A percentile compares a stretch with the other conserved stretches of the same genome.
phyloP scores from a whole-genome alignment of 30 jellyfish, hydroid and myxozoan genomes.

The Cassiopea xamachana region DNA sequence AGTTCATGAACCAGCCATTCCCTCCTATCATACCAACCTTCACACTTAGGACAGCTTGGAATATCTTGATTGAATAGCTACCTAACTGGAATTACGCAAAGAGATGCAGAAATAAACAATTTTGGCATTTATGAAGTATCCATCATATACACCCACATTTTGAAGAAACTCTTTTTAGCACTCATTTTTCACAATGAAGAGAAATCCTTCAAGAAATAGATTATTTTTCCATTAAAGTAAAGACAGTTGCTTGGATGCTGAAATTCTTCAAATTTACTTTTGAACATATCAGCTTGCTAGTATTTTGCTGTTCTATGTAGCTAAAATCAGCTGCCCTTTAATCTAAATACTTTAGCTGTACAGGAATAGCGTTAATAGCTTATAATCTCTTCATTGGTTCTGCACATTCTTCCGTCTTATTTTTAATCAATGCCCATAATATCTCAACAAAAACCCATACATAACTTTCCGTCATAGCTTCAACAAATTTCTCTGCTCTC shows the following conservation, averaged over 20 bases:
- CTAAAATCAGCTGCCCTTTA: neutral
- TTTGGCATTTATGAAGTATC: too few relatives aligned
- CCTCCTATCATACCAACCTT: too few relatives aligned
- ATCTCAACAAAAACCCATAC: conserved; percentile 10
- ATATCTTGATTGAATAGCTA: too few relatives aligned
- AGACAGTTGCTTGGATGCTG: neutral
- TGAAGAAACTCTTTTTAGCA: too few relatives aligned
- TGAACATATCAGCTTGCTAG: neutral
- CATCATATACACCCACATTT: too few relatives aligned
- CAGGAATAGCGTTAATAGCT: neutral
- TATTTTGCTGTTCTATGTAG: neutral
- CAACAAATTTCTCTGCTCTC: conserved; percentile 29
- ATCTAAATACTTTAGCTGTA: neutral
- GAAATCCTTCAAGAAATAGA: conserved; percentile 70
- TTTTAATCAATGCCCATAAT: conserved; percentile 16
- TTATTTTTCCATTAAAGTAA: conserved; percentile 16
- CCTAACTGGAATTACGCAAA: too few relatives aligned
- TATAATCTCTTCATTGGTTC: neutral
- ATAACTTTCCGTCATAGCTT: conserved; percentile 13
- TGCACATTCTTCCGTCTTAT: neutral
- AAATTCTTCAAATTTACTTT: neutral
- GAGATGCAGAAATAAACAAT: too few relatives aligned
- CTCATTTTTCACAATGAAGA: conserved; percentile 1
- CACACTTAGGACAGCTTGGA: too few relatives aligned
- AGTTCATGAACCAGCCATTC: too few relatives aligned